Conservation (phyloP, 2,797 vertebrate genomes). For the Phataginus tetradactyla region DNA sequence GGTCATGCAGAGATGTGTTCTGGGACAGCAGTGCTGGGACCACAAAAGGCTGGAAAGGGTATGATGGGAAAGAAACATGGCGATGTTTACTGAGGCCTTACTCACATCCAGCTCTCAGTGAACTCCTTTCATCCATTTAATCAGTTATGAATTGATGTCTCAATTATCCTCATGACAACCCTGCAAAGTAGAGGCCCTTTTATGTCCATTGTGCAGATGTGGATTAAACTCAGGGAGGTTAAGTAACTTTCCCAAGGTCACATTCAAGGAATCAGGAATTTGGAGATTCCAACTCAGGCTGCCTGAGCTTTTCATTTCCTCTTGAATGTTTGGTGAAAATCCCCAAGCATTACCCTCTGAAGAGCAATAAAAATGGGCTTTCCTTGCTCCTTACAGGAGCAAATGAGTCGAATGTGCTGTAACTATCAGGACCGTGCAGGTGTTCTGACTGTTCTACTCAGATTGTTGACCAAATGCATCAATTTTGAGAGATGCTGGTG, state of each 20-base stretch:
- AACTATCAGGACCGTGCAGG: rapidly evolving
- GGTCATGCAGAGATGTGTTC: background rate
- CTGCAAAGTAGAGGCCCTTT: background rate
- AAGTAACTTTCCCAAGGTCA: background rate
- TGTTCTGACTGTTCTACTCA: background rate
- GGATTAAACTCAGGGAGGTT: background rate
- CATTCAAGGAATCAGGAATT: background rate
- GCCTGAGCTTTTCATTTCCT: background rate
- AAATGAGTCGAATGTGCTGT: rapidly evolving
- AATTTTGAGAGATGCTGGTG: too few relatives aligned
- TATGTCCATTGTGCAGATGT: background rate
- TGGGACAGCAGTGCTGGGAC: rapidly evolving
- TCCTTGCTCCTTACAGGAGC: background rate
- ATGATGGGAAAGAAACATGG: background rate
- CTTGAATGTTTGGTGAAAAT: background rate
- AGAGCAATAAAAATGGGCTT: background rate
- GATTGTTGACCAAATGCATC: background rate
- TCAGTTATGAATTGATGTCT: background rate
- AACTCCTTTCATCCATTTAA: background rate
- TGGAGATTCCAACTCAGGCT: background rate
- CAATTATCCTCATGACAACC: background rate
- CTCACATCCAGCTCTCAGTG: background rate
- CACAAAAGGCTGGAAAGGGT: background rate
- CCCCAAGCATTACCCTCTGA: background rate
- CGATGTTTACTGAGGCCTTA: background rate